phyloP scores from a whole-genome alignment of 2,888 invertebrate genomes.

The Cyaniris semiargus region DNA sequence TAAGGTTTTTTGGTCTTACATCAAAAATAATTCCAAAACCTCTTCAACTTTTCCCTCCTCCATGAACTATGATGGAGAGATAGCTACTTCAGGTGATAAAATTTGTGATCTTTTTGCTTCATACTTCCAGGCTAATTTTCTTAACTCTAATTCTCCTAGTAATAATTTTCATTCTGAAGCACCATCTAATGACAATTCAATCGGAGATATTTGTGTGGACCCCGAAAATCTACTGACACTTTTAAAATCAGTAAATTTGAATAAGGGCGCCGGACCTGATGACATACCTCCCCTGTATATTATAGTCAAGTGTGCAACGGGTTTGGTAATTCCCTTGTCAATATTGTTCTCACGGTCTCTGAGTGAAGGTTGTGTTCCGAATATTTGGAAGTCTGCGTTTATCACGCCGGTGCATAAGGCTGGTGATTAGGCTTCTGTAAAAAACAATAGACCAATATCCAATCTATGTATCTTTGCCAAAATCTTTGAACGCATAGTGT shows the following conservation, averaged over 20 bases:
- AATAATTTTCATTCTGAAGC: too few relatives aligned
- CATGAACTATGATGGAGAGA: not conserved
- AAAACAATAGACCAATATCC: slow-evolving; percentile 6
- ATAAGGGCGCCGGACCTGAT: slow-evolving; percentile 15
- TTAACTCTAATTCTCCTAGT: too few relatives aligned
- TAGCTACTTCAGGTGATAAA: not conserved
- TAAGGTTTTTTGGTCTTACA: not conserved
- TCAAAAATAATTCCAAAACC: not conserved
- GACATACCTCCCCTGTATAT: not conserved
- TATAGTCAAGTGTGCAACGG: not conserved
- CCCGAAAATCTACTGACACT: too few relatives aligned
- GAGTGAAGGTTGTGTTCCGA: not conserved
- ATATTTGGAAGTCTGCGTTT: slow-evolving; percentile 21
- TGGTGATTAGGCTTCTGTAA: not conserved
- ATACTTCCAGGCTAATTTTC: not conserved
- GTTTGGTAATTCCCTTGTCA: not conserved
- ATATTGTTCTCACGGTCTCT: not conserved
- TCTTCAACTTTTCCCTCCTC: too few relatives aligned
- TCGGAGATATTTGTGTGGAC: not conserved
- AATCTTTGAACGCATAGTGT: not conserved
- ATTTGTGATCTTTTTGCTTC: not conserved
- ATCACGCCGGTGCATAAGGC: slow-evolving; percentile 15
- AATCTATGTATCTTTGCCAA: slow-evolving; percentile 4
- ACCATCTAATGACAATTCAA: too few relatives aligned
- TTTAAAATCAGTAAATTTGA: not conserved